phyloP scores from a whole-genome alignment of 2,113 vertebrate genomes.

The Beaufortia kweichowensis region DNA sequence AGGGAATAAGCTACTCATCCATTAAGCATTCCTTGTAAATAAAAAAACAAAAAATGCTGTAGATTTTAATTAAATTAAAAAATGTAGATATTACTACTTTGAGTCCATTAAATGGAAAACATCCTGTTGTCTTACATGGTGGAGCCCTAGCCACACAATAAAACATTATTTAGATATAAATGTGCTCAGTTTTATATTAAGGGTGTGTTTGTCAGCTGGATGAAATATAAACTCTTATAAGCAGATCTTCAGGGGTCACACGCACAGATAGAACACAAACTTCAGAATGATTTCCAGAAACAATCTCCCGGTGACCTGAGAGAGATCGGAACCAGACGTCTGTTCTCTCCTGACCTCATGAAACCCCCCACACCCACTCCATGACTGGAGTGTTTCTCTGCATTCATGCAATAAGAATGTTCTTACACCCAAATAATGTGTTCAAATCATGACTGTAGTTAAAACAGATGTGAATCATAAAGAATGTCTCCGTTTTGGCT shows the following conservation, averaged over 20 bases:
- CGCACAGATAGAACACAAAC: neutral
- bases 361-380: neutral
- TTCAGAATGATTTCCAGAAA: neutral
- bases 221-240: slow-evolving; percentile 33
- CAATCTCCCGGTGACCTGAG: neutral
- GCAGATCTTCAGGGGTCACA: neutral
- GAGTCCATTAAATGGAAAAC: too few relatives aligned
- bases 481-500: too few relatives aligned
- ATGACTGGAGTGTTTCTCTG: neutral
- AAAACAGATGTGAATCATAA: too few relatives aligned
- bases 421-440: neutral
- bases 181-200: neutral
- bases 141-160: too few relatives aligned
- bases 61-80: too few relatives aligned
- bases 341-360: too few relatives aligned
- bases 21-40: too few relatives aligned
- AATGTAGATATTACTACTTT: too few relatives aligned
- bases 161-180: neutral
- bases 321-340: too few relatives aligned
- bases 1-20: too few relatives aligned
- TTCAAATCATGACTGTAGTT: too few relatives aligned
- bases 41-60: too few relatives aligned
- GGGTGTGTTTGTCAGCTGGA: slow-evolving; percentile 22
- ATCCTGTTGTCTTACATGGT: neutral
- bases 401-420: neutral